Evolutionary conservation across 2,888 invertebrate genomes (phyloP), one percentile per base, ranked within the genome.

Genomic region (Alloplasta piceator): DNA sequence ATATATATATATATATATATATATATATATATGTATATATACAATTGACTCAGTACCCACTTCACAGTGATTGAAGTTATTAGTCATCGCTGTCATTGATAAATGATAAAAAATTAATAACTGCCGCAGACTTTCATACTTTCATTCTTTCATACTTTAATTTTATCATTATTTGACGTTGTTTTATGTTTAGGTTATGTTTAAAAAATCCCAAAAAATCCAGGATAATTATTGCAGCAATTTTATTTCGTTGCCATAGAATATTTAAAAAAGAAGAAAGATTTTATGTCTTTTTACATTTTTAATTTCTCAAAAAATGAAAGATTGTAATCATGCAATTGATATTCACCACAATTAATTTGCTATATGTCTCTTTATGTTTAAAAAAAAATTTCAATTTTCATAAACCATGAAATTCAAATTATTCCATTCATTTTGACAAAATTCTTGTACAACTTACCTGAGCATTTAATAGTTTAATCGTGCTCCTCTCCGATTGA

Each of bases 161-260:
- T 10, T 55, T 67, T 61, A 60, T 9, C 10, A 36, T 48, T 10
- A 10, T 43, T 58, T 36, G 7, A 26, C 10, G 10, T 36, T 14
- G 6, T 43, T 3, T 10, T 12, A 36, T 12, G 55, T 12, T 43
- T 55, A 80, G 76, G 76, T 80, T 80, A 80, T 76, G 80, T 80
- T 80, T 76, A 76, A 52, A 75, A 61, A 46, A 55, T 48, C 6
- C n/a, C 52, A 55, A 38, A 67, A 52, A 12, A 36, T 36, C 52
- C 26, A 41, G 6, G n/a, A 14, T 7, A 0, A 56, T 10, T 68
- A 68, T 68, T 43, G 7, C 3, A 5, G 26, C 41, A 39, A 12
- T 16, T 6, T 3, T 6, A 16, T 64, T 64, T 48, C 5, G n/a
- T 10, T 36, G n/a, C 26, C n/a, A 0, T 5, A 48, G 41, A 64